Evolutionary conservation across 2,888 invertebrate genomes (phyloP), one percentile per base, ranked within the genome.

Genomic region (Andrena camellia): DNA sequence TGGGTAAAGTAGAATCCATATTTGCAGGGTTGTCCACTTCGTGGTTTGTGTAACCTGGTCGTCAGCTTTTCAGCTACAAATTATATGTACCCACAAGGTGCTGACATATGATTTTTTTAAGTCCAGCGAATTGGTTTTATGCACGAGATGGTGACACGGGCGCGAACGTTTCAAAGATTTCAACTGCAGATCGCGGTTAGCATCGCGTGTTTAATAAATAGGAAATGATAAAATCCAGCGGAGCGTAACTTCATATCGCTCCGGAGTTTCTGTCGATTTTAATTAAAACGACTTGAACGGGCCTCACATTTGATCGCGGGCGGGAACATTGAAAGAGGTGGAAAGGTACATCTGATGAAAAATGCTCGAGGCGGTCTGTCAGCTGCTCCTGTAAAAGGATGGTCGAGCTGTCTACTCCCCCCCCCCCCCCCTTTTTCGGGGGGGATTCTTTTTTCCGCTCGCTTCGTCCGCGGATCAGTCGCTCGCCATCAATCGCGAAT

Each of bases 341-440:
- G 70, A 62, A 75, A 48, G 64, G 26, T 35, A 63, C 68, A 70
- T 20, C 83, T 75, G 74, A 82, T 84, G 83, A 84, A 84, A 84
- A 84, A 74, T 64, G 84, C 84, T 75, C 29, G n/a, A 20, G 84
- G 84, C 83, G 57, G 7, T 64, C 68, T 66, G 71, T 82, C 84
- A 78, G 78, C 72, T 68, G 63, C 23, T 60, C 59, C 52, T 74
- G 64, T 42, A 72, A 83, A 71, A 54, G 74, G 67, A 81, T 50
- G 64, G 57, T 57, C 82, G 72, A 71, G n/a, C 70, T 57, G 42
- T 60, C 74, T 26, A 42, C 50, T 29, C 20, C 31, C 20, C 62
- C 52, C 66, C 48, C 50, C 23, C 20, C 31, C 20, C 62, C 52
- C 66, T 52, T 75, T 78, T 74, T 57, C 42, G 54, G 42, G 13